Conservation (phyloP, 2,888 invertebrate species). For the Stratiomys singularior region DNA sequence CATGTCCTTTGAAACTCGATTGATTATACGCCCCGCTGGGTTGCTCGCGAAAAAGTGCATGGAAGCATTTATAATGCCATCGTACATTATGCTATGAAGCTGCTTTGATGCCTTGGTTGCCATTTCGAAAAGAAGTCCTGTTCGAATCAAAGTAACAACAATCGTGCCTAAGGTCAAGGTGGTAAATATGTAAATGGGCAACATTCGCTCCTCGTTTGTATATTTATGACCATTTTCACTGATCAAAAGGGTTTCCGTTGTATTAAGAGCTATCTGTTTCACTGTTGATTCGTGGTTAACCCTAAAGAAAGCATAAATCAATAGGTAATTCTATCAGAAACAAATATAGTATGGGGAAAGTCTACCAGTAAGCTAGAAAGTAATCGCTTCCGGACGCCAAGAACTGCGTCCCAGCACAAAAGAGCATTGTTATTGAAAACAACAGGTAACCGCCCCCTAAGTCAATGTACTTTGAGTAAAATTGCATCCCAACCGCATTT, state of each 20-base stretch:
- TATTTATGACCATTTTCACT: neutral
- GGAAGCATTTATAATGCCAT: slow-evolving; percentile 79
- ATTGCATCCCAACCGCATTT: slow-evolving; percentile 71
- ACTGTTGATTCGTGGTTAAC: slow-evolving; percentile 8
- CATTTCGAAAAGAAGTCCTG: slow-evolving; percentile 68
- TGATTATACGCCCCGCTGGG: slow-evolving; percentile 83
- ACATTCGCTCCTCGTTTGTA: neutral
- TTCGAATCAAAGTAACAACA: slow-evolving; percentile 62
- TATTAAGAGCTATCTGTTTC: neutral
- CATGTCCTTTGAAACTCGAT: slow-evolving; percentile 91
- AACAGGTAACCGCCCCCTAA: slow-evolving; percentile 77
- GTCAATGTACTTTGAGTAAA: slow-evolving; percentile 76
- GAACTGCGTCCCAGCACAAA: slow-evolving; percentile 75
- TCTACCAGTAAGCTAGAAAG: slow-evolving; percentile 78
- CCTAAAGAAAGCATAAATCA: neutral
- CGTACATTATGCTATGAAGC: slow-evolving; percentile 87
- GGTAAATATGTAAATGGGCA: slow-evolving; percentile 66
- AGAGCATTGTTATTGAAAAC: slow-evolving; percentile 70
- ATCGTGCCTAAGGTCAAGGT: slow-evolving; percentile 65
- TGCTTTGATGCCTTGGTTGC: slow-evolving; percentile 79
- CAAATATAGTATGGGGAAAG: neutral
- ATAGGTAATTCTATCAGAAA: neutral
- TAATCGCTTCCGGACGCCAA: slow-evolving; percentile 81
- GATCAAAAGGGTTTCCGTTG: neutral
- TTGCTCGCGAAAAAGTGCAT: slow-evolving; percentile 91